These are phyloP conservation scores for Microtus ochrogaster DNA, from an alignment of 2,113 vertebrate species.

Conservation along the genomic window DNA sequence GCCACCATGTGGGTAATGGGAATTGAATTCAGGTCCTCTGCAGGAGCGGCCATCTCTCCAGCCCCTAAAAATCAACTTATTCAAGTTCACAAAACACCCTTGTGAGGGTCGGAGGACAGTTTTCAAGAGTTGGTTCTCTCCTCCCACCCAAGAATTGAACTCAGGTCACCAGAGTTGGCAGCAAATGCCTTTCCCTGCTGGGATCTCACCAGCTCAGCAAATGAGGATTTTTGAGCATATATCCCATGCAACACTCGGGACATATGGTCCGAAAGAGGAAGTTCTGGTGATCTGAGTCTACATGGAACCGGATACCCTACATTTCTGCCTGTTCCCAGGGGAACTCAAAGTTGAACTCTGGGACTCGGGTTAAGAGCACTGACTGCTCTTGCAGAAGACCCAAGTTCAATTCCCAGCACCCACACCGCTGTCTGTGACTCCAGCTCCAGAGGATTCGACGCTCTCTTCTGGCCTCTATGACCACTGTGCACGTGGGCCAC, in stretches of 20 bases:
- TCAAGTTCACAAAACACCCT: background rate
- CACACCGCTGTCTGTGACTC: too few relatives aligned
- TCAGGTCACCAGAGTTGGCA: background rate
- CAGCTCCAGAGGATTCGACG: background rate
- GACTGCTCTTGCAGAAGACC: background rate
- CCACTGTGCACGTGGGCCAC: background rate
- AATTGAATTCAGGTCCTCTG: background rate
- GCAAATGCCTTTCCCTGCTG: background rate
- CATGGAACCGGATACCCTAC: fast-evolving
- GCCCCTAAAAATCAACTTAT: background rate
- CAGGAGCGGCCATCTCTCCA: background rate
- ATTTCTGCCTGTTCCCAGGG: fast-evolving
- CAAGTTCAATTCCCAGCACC: too few relatives aligned
- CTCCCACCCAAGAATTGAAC: background rate
- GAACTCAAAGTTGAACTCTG: fast-evolving
- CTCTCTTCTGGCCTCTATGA: background rate
- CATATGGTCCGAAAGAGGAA: background rate
- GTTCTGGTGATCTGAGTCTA: background rate
- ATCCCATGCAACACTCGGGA: background rate
- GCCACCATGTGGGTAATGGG: background rate
- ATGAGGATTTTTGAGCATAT: fast-evolving
- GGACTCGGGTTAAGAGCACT: background rate
- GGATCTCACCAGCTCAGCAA: background rate
- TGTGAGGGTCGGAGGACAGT: background rate
- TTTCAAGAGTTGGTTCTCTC: background rate